phyloP scores from a whole-genome alignment of 2,797 vertebrate species.

The Rhynchonycteris naso region DNA sequence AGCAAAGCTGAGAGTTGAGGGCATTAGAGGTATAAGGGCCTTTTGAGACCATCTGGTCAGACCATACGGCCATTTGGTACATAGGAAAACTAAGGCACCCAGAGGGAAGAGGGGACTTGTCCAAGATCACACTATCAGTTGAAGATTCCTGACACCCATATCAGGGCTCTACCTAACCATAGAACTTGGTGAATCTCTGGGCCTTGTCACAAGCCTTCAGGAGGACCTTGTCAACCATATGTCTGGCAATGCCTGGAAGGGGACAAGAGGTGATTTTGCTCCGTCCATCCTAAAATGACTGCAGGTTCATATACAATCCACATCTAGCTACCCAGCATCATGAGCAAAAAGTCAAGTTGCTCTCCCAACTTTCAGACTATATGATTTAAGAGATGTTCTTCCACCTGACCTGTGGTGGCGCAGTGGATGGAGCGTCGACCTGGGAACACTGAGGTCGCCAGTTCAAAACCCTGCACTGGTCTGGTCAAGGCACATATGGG shows the following conservation, averaged over 20 bases:
- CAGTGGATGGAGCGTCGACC: too few species aligned
- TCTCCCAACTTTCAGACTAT: not conserved
- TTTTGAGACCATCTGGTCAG: not conserved
- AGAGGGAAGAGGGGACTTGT: not conserved
- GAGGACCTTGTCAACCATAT: not conserved
- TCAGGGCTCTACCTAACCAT: not conserved
- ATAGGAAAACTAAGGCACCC: not conserved
- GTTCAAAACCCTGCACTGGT: too few species aligned
- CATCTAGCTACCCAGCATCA: not conserved
- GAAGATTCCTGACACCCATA: not conserved
- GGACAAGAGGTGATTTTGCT: not conserved
- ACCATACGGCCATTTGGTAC: not conserved
- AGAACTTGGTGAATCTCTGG: not conserved
- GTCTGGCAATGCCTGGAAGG: not conserved
- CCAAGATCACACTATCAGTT: not conserved
- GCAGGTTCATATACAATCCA: not conserved
- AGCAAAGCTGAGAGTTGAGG: not conserved
- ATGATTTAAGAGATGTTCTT: not conserved
- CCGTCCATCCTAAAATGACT: not conserved
- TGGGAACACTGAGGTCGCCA: too few species aligned
- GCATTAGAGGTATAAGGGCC: not conserved
- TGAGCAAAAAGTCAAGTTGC: not conserved
- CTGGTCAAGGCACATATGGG: too few species aligned
- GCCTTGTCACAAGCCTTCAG: not conserved
- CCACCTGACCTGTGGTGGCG: too few species aligned